These are phyloP conservation scores for Ophion ventricosus DNA, from an alignment of 2,888 invertebrate genomes.

Conservation along the genomic window DNA sequence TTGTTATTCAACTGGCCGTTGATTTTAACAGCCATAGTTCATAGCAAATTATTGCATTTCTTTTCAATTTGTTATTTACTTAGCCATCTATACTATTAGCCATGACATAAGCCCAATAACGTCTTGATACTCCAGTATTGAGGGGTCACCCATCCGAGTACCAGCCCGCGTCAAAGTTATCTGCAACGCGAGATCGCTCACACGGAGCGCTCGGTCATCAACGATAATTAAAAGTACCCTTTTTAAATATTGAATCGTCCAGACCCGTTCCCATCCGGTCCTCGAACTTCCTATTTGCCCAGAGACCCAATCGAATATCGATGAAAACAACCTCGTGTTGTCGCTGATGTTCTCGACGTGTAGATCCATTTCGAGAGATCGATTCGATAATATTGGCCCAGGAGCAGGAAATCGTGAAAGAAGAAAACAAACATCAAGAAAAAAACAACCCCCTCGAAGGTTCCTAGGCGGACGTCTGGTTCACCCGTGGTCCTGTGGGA, in stretches of 20 bases:
- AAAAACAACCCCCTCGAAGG: conserved; percentile 45
- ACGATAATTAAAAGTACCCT: neutral
- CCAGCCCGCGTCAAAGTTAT: no score
- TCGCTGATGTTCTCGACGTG: neutral
- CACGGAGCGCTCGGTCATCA: neutral
- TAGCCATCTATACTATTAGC: no score
- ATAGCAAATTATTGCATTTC: no score
- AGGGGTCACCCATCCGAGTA: no score
- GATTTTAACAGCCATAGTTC: no score
- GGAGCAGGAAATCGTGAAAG: conserved; percentile 26
- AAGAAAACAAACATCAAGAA: conserved; percentile 29
- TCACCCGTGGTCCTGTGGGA: conserved; percentile 57
- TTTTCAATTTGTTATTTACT: no score
- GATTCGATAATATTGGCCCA: conserved; percentile 45
- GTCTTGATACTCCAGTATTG: no score
- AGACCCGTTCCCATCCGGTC: neutral
- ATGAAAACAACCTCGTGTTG: neutral
- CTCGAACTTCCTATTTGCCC: neutral
- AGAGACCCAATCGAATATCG: neutral
- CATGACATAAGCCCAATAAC: no score
- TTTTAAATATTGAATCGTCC: neutral
- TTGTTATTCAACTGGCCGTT: no score
- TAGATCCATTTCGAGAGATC: conserved; percentile 24
- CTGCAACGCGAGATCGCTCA: neutral
- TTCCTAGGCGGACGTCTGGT: conserved; percentile 46